A percentile compares a stretch with the other conserved stretches of the same genome.
Evolutionary conservation across 2,113 vertebrate species (phyloP).

Genomic region (Taurulus bubalis): DNA sequence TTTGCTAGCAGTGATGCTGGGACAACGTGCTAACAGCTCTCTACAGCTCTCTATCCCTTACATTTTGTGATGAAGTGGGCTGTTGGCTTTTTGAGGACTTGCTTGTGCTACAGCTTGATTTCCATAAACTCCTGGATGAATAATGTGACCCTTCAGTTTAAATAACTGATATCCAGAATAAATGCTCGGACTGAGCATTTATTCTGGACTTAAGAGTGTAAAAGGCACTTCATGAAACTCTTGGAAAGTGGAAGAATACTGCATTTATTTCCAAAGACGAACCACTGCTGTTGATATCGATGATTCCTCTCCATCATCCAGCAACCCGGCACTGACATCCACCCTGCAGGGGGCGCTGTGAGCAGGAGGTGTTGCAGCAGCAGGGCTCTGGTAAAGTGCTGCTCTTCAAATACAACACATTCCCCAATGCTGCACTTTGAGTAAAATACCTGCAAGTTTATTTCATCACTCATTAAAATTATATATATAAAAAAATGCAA

Average conservation of each 20-base stretch:
- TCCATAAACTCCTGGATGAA: neutral
- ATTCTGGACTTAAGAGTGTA: constrained; percentile 18
- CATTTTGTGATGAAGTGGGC: neutral
- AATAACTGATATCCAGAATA: neutral
- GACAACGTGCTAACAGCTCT: neutral
- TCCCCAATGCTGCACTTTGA: neutral
- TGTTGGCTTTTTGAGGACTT: neutral
- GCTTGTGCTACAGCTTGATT: neutral
- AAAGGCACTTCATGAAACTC: constrained; percentile 21
- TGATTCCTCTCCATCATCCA: constrained; percentile 7
- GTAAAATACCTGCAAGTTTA: constrained; percentile 11
- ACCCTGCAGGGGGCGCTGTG: constrained; percentile 24
- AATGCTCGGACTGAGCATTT: neutral
- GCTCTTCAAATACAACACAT: constrained; percentile 38
- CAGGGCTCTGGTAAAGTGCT: constrained; percentile 51
- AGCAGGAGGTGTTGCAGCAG: constrained; percentile 29
- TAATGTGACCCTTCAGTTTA: constrained; percentile 3
- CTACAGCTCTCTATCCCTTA: constrained; percentile 7
- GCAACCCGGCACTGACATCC: constrained; percentile 9
- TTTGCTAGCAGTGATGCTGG: neutral
- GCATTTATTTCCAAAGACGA: constrained; percentile 10
- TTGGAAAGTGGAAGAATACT: neutral
- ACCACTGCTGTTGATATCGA: neutral
- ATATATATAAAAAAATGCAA: neutral
- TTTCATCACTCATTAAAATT: constrained; percentile 15